Conservation (phyloP, 2,797 vertebrate species). For the Sandelia bainsii region DNA sequence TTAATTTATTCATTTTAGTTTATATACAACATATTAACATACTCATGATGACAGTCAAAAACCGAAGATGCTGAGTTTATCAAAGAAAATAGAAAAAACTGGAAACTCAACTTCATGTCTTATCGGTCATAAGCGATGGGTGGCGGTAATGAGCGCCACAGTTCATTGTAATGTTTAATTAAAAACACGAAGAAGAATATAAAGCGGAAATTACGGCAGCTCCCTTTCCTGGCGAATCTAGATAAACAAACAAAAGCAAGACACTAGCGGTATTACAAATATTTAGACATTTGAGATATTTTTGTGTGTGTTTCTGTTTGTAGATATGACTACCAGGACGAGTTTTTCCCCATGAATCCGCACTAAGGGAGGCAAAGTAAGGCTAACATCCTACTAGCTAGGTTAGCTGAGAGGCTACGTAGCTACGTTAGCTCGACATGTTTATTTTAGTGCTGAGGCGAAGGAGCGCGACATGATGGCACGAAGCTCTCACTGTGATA, state of each 20-base stretch:
- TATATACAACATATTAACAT: background rate
- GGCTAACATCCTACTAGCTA: conserved; percentile 20
- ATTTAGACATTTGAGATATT: background rate
- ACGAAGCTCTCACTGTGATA: conserved; percentile 57
- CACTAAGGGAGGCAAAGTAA: background rate
- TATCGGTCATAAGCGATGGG: background rate
- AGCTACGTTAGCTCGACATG: conserved; percentile 74
- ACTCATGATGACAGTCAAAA: background rate
- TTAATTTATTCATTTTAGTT: too few species aligned
- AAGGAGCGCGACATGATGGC: conserved; percentile 81
- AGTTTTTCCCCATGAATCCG: background rate
- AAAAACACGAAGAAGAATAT: conserved; percentile 45
- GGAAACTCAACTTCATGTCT: background rate
- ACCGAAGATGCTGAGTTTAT: background rate
- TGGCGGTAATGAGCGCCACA: conserved; percentile 34
- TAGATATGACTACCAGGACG: conserved; percentile 28
- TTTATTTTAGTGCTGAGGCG: conserved; percentile 66
- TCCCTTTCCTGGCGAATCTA: conserved; percentile 52
- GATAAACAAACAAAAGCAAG: conserved; percentile 83
- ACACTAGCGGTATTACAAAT: conserved; percentile 10
- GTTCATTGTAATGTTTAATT: accelerated
- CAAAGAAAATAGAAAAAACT: too few species aligned
- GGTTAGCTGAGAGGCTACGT: conserved; percentile 40
- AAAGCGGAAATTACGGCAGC: conserved; percentile 62
- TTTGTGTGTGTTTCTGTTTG: background rate